Evolutionary conservation across 2,888 invertebrate species (phyloP).

Genomic region (Drosophila parthenogenetica): DNA sequence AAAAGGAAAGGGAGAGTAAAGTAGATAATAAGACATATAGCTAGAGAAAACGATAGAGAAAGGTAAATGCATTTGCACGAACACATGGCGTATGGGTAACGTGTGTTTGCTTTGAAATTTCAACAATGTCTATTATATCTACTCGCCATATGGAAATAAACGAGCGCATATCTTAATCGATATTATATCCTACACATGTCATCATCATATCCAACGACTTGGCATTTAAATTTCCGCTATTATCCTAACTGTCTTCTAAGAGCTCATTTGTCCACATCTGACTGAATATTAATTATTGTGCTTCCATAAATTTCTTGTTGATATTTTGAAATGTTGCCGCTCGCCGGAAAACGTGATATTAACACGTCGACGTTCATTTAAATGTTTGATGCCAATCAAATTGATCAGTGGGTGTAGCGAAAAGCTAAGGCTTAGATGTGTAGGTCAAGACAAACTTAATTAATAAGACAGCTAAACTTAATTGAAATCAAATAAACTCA

Average conservation of each 20-base stretch:
- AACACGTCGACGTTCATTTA: conserved; percentile 70
- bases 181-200: conserved; percentile 38
- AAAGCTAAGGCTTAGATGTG: conserved; percentile 16
- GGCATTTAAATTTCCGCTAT: conserved; percentile 73
- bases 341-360: conserved; percentile 60
- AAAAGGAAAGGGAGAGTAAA: conserved; percentile 2
- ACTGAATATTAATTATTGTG: conserved; percentile 65
- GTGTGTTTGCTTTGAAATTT: conserved; percentile 51
- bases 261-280: conserved; percentile 13
- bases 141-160: conserved; percentile 33
- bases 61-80: conserved; percentile 35
- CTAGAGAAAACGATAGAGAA: background rate
- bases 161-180: conserved; percentile 30
- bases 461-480: conserved; percentile 41
- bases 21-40: background rate
- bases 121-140: conserved; percentile 24
- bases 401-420: conserved; percentile 27
- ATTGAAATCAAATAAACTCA: background rate
- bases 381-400: conserved; percentile 70
- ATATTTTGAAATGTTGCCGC: conserved; percentile 53
- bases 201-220: conserved; percentile 52
- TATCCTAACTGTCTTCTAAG: conserved; percentile 17
- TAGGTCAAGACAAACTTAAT: conserved; percentile 47
- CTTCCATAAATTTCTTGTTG: conserved; percentile 55
- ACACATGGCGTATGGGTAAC: conserved; percentile 47